These are phyloP conservation scores for Arnoldichthys spilopterus DNA, from an alignment of 2,797 vertebrate species.

Conservation along the genomic window DNA sequence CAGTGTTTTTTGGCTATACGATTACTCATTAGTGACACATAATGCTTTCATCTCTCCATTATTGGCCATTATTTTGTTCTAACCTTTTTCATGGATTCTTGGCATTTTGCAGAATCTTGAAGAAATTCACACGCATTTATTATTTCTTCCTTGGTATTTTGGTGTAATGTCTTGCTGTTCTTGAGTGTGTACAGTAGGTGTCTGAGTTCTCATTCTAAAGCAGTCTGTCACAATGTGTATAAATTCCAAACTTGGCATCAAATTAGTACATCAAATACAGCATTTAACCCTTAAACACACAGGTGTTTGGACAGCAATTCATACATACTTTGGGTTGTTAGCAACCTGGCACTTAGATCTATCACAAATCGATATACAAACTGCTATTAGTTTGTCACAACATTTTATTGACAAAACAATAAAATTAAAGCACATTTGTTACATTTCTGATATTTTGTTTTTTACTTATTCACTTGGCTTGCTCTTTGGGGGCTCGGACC, in stretches of 20 bases:
- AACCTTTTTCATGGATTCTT: conserved; percentile 40
- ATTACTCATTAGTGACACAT: conserved; percentile 8
- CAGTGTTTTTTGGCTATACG: conserved; percentile 4
- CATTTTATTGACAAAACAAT: not conserved
- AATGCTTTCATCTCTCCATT: conserved; percentile 32
- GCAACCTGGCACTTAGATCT: not conserved
- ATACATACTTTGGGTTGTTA: not conserved
- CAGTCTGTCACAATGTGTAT: conserved; percentile 50
- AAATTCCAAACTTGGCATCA: conserved; percentile 43
- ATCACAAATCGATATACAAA: not conserved
- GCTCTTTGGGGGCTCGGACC: too few relatives aligned
- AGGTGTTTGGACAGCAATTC: not conserved
- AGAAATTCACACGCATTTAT: conserved; percentile 14
- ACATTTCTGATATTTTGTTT: too few relatives aligned
- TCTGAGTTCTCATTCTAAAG: conserved; percentile 44
- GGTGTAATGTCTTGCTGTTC: conserved; percentile 44
- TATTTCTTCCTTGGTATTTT: conserved; percentile 9
- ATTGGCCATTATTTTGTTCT: conserved; percentile 34
- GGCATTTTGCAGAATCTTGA: conserved; percentile 38
- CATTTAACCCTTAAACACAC: not conserved
- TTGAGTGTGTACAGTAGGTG: conserved; percentile 38
- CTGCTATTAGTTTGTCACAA: not conserved
- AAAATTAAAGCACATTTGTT: too few relatives aligned
- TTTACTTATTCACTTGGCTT: too few relatives aligned
- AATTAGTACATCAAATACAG: conserved; percentile 42